A percentile compares a stretch with the other conserved stretches of the same genome.
These are phyloP conservation scores for Eupeodes luniger DNA, from an alignment of 2,888 invertebrate genomes.

Conservation along the genomic window DNA sequence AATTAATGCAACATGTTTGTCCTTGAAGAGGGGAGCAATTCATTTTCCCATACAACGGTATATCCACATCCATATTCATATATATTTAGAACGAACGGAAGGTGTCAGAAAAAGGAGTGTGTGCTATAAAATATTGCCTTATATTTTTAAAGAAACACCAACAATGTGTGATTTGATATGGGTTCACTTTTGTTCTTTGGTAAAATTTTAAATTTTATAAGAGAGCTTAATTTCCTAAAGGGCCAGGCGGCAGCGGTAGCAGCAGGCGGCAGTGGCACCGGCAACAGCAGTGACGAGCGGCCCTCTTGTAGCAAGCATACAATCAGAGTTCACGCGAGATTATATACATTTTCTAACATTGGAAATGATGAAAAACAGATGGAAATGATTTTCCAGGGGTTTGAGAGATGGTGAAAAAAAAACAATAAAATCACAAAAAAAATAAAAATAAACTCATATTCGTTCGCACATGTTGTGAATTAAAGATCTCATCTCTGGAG, in stretches of 20 bases:
- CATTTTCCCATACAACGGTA: conserved; percentile 7
- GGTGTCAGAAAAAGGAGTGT: conserved; percentile 49
- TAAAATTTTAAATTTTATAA: neutral
- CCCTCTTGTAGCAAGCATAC: neutral
- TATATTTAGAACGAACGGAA: neutral
- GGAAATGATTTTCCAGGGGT: conserved; percentile 42
- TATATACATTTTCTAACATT: conserved; percentile 26
- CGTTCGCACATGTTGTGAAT: conserved; percentile 35
- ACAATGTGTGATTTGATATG: conserved; percentile 33
- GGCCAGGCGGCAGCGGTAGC: neutral
- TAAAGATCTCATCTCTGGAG: conserved; percentile 21
- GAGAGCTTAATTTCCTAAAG: neutral
- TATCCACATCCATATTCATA: neutral
- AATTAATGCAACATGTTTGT: conserved; percentile 26
- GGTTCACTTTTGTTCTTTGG: conserved; percentile 4
- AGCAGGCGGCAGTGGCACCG: neutral
- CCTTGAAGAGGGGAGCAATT: conserved; percentile 20
- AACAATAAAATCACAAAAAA: conserved; percentile 36
- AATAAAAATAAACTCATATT: conserved; percentile 28
- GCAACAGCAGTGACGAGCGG: neutral
- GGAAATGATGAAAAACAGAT: conserved; percentile 56
- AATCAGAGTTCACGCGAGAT: neutral
- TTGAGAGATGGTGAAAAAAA: conserved; percentile 2
- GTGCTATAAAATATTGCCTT: conserved; percentile 19
- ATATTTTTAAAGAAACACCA: conserved; percentile 15